Evolutionary conservation across 1,140 invertebrate genomes (phyloP), one percentile per base, ranked within the genome.

Genomic region (Apocrypta bakeri): DNA sequence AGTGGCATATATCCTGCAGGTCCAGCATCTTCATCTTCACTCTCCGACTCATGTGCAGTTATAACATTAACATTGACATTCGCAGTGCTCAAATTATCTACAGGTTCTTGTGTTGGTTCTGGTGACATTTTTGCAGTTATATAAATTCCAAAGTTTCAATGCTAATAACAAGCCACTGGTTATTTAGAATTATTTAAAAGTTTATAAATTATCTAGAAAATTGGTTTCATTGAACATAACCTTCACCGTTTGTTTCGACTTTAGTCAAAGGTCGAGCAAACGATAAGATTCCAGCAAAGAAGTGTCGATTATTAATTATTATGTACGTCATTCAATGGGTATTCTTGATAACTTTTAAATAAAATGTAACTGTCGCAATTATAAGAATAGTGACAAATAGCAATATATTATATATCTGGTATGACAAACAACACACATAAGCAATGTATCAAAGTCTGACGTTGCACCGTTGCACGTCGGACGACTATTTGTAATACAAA

Each of bases 31-130:
- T 91, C 91, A 71, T 92, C 90, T 14, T 92, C 91, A 31, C 90
- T 91, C 14, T 91, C 90, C 11, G 90, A 88, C 72, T 90, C 87
- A 73, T 86, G 86, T 37, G 27, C 42, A 21, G 83, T 84, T 79
- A 87, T 87, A n/a, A 74, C 61, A 79, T 86, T 86, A 40, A 87
- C 27, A 76, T 84, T 82, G 29, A 88, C 27, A 84, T 88, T 88
- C 27, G 86, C 79, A 31, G 86, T 78, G 83, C 85, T 88, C 68
- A 91, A 86, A 81, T 85, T 88, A 83, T 90, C 87, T 17, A 88
- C 84, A 25, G 89, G 86, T 81, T 91, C 90, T 84, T 91, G 89
- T 1, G 88, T 89, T 56, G 90, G 91, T 81, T 91, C 91, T 42
- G 91, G 91, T 72, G 90, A 89, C 91, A 92, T 92, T 85, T 77